Evolutionary conservation across 2,888 invertebrate genomes (phyloP).

Genomic region (Brenthis hecate): DNA sequence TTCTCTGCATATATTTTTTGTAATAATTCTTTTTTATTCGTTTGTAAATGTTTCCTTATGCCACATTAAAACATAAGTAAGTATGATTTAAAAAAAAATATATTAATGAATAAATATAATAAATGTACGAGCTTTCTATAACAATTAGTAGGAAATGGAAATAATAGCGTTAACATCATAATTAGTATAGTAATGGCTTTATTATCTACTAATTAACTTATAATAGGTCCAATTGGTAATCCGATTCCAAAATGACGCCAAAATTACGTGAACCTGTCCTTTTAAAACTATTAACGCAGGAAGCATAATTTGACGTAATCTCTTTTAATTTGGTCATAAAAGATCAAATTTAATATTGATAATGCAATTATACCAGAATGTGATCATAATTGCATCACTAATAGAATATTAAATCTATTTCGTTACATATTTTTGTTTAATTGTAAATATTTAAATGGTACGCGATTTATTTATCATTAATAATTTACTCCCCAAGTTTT

Average conservation of each 20-base stretch:
- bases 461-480: no score
- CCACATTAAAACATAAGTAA: no score
- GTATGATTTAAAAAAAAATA: no score
- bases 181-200: conserved; percentile 31
- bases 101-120: no score
- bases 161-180: conserved; percentile 25
- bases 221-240: conserved; percentile 34
- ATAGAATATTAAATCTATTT: not conserved
- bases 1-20: not conserved
- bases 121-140: conserved; percentile 1
- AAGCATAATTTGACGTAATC: conserved; percentile 28
- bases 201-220: conserved; percentile 35
- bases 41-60: no score
- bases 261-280: conserved; percentile 24
- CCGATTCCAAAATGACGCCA: conserved; percentile 33
- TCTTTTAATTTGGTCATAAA: conserved; percentile 28
- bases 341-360: conserved; percentile 19
- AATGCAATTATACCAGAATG: conserved; percentile 5
- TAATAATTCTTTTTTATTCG: not conserved
- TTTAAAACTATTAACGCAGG: conserved; percentile 24
- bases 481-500: not conserved
- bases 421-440: not conserved
- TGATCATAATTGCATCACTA: not conserved
- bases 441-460: not conserved
- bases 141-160: conserved; percentile 18